Evolutionary conservation across 2,888 invertebrate species (phyloP).

Genomic region (Athrips mouffetella): DNA sequence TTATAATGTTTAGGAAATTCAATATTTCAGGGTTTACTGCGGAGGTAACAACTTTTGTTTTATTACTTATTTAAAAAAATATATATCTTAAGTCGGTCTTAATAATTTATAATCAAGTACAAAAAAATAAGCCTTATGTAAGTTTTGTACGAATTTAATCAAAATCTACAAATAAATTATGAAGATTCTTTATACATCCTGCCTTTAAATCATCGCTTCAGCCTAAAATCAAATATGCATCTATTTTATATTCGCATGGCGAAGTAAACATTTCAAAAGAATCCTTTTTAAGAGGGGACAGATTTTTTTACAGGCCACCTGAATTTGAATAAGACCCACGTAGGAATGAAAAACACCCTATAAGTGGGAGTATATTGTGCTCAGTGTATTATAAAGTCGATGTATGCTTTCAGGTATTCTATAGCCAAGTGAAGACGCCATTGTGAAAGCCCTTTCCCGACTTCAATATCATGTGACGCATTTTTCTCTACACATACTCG

Average conservation of each 20-base stretch:
- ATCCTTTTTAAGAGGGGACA: slow-evolving; percentile 36
- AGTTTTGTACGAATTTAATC: no score
- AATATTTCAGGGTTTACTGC: no score
- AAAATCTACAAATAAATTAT: no score
- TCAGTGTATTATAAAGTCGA: slow-evolving; percentile 50
- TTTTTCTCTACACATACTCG: slow-evolving; percentile 44
- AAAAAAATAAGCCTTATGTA: no score
- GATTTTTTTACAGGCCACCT: slow-evolving; percentile 35
- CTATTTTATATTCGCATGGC: slow-evolving; percentile 11
- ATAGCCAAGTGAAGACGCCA: slow-evolving; percentile 41
- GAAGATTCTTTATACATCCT: no score
- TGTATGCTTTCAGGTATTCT: slow-evolving; percentile 52
- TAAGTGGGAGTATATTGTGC: slow-evolving; percentile 53
- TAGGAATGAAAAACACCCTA: slow-evolving; percentile 43
- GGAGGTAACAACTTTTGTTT: no score
- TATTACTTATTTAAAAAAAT: no score
- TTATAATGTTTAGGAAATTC: no score
- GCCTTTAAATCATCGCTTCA: no score
- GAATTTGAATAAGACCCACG: slow-evolving; percentile 50
- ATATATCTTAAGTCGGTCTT: no score
- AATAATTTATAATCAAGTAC: no score
- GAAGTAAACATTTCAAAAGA: slow-evolving; percentile 11
- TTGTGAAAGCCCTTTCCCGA: slow-evolving; percentile 58
- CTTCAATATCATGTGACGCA: slow-evolving; percentile 62
- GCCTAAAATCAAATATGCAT: slow-evolving; percentile 12